Base-by-base conservation (phyloP, 37 sponge, comb jelly and placozoan genomes). In the Oopsacas minuta region DNA sequence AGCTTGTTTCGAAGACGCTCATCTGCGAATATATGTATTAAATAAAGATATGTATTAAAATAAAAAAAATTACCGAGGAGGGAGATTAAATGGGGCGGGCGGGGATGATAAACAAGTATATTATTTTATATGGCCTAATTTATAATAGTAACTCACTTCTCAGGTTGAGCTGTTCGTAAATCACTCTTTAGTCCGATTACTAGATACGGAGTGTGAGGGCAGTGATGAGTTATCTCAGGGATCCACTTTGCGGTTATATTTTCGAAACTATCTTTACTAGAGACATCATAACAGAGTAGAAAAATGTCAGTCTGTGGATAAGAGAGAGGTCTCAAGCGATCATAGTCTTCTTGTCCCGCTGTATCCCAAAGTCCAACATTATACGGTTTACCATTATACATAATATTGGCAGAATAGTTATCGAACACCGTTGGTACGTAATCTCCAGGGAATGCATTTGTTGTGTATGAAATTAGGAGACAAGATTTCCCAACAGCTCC, bases 301-400 rank as follows among this genome's bases (percentile, higher is more conserved):
- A 89, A 91, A 15, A 91, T 86, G 39, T 91, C 92, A 0, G 92
- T 91, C 38, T 89, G 89, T 22, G 92, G 92, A 39, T 91, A 91
- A 23, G 90, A 89, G 36, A 89, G 90, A 12, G 92, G 90, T 0
- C 92, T 37, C 36, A 91, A 84, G 0, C 92, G 39, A 38, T 91
- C 92, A 87, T 91, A 91, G 85, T 91, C 89, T 36, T 91, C 92
- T 36, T 91, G 89, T 0, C 92, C 92, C 53, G 92, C 92, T 83
- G 39, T 52, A 87, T 39, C 36, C 38, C 38, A 82, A 38, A 82
- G 36, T 10, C 28, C 75, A 0, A 90, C 37, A 35, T 22, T 84
- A 12, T 86, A 32, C 15, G 91, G 91, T 83, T 85, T 90, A 7
- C 91, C 91, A 52, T 88, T 83, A 52, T 87, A 84, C 88, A 90